Percentiles rank a stretch among this genome's conserved stretches.
Evolutionary conservation across 2,888 invertebrate species (phyloP).

Genomic region (Mayetiola destructor): DNA sequence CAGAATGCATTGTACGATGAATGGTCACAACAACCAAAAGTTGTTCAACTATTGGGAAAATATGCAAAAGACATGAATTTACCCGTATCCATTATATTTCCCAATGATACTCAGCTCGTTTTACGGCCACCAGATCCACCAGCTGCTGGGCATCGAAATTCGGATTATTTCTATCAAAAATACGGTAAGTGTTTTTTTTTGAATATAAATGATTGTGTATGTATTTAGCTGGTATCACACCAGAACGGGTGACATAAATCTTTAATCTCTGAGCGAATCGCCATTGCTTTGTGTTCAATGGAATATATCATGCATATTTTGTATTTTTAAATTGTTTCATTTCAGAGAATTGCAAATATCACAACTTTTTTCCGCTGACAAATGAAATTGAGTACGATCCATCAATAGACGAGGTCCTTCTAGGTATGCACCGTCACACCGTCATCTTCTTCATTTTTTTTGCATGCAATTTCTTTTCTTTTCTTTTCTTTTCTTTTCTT

Average conservation of each 20-base stretch:
- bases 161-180: conserved; percentile 28
- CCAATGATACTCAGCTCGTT: conserved; percentile 27
- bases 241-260: too few relatives aligned
- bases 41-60: conserved; percentile 28
- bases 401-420: conserved; percentile 39
- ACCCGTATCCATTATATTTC: conserved; percentile 28
- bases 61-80: conserved; percentile 30
- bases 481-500: too few relatives aligned
- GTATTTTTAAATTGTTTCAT: conserved; percentile 19
- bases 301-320: too few relatives aligned
- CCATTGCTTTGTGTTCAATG: too few relatives aligned
- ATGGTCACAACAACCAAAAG: conserved; percentile 29
- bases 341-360: conserved; percentile 44
- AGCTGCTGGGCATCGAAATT: conserved; percentile 23
- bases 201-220: background rate
- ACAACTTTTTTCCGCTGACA: conserved; percentile 45
- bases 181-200: conserved; percentile 17
- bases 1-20: conserved; percentile 28
- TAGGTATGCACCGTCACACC: too few relatives aligned
- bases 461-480: too few relatives aligned
- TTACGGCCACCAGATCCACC: conserved; percentile 32
- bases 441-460: too few relatives aligned
- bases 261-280: too few relatives aligned
- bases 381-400: conserved; percentile 38
- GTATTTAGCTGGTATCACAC: background rate